Evolutionary conservation across 2,113 vertebrate species (phyloP).

Genomic region (Tachysurus fulvidraco): DNA sequence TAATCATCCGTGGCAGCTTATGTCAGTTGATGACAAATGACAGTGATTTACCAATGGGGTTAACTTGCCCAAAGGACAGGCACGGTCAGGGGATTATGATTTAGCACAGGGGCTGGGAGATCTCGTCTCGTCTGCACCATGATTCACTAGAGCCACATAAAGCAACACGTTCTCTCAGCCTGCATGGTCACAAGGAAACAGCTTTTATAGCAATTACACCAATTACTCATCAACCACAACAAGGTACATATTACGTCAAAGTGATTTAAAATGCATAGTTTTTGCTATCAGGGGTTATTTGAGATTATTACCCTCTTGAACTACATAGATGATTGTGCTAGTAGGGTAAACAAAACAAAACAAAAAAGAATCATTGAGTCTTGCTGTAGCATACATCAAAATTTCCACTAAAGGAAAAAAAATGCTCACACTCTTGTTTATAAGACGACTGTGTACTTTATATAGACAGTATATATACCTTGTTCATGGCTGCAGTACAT

Average conservation of each 20-base stretch:
- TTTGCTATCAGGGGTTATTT: not conserved
- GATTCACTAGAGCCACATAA: constrained; percentile 49
- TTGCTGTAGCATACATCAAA: not conserved
- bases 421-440: not conserved
- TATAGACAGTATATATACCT: not conserved
- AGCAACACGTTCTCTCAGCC: constrained; percentile 45
- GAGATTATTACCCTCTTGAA: not conserved
- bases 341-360: not conserved
- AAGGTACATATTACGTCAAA: constrained; percentile 34
- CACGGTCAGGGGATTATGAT: constrained; percentile 59
- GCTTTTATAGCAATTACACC: constrained; percentile 30
- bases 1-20: constrained; percentile 58
- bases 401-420: not conserved
- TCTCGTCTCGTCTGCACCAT: constrained; percentile 39
- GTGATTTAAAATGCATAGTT: constrained; percentile 33
- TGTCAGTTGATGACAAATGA: constrained; percentile 58
- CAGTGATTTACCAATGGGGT: constrained; percentile 56
- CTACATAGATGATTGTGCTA: not conserved
- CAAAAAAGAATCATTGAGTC: not conserved
- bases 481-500: not conserved
- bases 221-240: constrained; percentile 40
- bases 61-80: constrained; percentile 55
- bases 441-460: not conserved
- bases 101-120: constrained; percentile 47
- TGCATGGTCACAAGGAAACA: constrained; percentile 28